Conservation (phyloP, 2,888 invertebrate species). For the Drosophila subquinaria region DNA sequence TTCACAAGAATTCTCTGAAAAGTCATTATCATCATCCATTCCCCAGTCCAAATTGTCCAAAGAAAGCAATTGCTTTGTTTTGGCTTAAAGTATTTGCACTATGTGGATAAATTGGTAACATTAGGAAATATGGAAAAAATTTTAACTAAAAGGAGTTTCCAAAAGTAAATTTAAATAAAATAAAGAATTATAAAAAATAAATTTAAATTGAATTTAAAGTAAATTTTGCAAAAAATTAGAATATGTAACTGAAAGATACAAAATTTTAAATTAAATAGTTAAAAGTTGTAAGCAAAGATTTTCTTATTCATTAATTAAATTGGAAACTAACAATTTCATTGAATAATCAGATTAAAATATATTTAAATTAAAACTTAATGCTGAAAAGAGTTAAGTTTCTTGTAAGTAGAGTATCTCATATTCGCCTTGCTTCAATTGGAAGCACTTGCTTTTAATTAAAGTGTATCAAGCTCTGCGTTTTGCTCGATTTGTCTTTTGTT, state of each 20-base stretch:
- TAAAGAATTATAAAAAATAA: too few species aligned
- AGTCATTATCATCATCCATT: conserved; percentile 38
- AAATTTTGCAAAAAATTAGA: too few species aligned
- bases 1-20: conserved; percentile 18
- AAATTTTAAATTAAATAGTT: too few species aligned
- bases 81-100: not conserved
- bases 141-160: too few species aligned
- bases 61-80: conserved; percentile 15
- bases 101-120: not conserved
- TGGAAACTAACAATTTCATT: too few species aligned
- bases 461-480: conserved; percentile 47
- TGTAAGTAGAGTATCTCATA: not conserved
- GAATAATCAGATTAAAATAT: too few species aligned
- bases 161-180: too few species aligned
- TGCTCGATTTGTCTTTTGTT: conserved; percentile 30
- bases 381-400: not conserved
- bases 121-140: not conserved
- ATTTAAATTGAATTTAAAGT: too few species aligned
- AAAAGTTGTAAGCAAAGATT: too few species aligned
- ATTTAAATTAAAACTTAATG: too few species aligned
- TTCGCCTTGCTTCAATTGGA: not conserved
- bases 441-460: conserved; percentile 45
- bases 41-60: conserved; percentile 7
- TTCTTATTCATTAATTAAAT: too few species aligned
- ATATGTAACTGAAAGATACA: too few species aligned